phyloP scores from a whole-genome alignment of 2,797 vertebrate species.

The Karalla daura region DNA sequence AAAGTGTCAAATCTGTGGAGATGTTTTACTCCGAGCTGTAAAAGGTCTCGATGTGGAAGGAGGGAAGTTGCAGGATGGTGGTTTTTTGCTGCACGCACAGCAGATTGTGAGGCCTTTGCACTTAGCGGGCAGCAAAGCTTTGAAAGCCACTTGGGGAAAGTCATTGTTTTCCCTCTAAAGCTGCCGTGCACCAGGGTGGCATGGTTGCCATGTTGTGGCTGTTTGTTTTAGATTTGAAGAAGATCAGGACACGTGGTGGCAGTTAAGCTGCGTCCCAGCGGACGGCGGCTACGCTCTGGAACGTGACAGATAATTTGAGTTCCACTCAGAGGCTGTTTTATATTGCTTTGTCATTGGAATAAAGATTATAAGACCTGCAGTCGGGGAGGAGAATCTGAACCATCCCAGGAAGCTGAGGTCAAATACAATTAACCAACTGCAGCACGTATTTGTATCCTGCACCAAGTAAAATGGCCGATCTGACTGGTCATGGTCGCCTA shows the following conservation, averaged over 20 bases:
- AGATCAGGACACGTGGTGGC: slow-evolving; percentile 61
- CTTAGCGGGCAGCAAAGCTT: slow-evolving; percentile 64
- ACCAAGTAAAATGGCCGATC: no score
- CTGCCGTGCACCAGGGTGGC: slow-evolving; percentile 41
- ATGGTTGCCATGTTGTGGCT: slow-evolving; percentile 53
- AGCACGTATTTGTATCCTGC: no score
- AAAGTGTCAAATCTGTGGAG: slow-evolving; percentile 47
- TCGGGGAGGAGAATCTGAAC: background rate
- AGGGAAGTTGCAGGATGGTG: slow-evolving; percentile 5
- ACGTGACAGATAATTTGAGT: slow-evolving; percentile 2
- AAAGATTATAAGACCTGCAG: background rate
- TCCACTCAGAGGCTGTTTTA: slow-evolving; percentile 1
- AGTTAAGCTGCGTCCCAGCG: slow-evolving; percentile 49
- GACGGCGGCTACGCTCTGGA: slow-evolving; percentile 17
- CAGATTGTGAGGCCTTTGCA: slow-evolving; percentile 65
- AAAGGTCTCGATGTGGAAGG: slow-evolving; percentile 39
- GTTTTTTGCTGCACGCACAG: slow-evolving; percentile 8
- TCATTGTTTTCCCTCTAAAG: slow-evolving; percentile 77
- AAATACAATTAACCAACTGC: background rate
- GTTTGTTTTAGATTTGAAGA: slow-evolving; percentile 79
- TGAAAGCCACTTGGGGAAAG: slow-evolving; percentile 55
- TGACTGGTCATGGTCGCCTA: background rate
- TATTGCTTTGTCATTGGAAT: slow-evolving; percentile 17
- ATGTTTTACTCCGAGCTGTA: slow-evolving; percentile 18
- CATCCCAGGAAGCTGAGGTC: background rate